Evolutionary conservation across 2,888 invertebrate genomes (phyloP).

Genomic region (Siphonodentalium dalli): DNA sequence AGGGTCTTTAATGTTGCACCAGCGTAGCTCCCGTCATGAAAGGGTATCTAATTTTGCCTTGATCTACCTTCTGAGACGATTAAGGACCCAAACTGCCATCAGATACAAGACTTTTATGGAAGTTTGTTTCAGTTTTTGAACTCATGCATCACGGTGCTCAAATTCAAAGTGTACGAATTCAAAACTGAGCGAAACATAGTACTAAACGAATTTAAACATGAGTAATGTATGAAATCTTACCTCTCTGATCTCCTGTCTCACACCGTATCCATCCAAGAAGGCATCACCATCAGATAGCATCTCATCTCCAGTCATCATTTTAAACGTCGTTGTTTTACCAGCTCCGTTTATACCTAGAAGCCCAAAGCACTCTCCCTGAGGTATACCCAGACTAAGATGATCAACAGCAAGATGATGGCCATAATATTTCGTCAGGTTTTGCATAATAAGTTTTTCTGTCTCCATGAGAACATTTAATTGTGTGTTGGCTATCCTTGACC

Average conservation of each 20-base stretch:
- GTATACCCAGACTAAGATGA: slow-evolving; percentile 75
- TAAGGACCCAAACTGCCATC: no score
- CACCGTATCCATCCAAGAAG: slow-evolving; percentile 71
- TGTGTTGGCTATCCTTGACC: slow-evolving; percentile 55
- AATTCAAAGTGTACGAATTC: no score
- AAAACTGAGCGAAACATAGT: no score
- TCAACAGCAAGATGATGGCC: slow-evolving; percentile 78
- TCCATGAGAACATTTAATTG: slow-evolving; percentile 25
- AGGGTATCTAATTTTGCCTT: no score
- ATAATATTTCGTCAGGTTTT: slow-evolving; percentile 77
- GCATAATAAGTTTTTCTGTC: slow-evolving; percentile 69
- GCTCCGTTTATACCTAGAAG: slow-evolving; percentile 75
- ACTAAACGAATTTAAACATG: no score
- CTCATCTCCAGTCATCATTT: slow-evolving; percentile 79
- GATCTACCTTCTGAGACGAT: no score
- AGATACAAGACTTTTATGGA: no score
- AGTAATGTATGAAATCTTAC: slow-evolving; percentile 33
- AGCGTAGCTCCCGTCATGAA: no score
- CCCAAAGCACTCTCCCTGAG: slow-evolving; percentile 81
- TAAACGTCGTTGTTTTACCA: slow-evolving; percentile 76
- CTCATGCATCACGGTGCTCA: no score
- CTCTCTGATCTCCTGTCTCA: slow-evolving; percentile 54
- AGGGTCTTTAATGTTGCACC: no score
- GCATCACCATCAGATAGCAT: slow-evolving; percentile 76
- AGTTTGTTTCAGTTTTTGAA: no score